Conservation (phyloP, 2,113 vertebrate species). For the Planiliza haematocheilus region DNA sequence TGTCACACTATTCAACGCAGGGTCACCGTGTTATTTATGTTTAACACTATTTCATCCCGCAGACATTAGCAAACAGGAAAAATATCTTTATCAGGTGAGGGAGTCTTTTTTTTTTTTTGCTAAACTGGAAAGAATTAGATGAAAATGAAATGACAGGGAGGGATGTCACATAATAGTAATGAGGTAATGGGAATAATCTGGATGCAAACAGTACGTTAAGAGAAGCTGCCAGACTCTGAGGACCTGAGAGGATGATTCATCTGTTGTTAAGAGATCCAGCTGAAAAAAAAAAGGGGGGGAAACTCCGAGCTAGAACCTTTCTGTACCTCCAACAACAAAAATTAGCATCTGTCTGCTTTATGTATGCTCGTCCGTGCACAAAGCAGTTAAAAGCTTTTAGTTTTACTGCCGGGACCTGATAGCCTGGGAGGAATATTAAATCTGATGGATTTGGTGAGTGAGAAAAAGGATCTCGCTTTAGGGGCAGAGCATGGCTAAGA, state of each 20-base stretch:
- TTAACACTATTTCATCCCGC: constrained; percentile 6
- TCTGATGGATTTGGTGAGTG: constrained; percentile 60
- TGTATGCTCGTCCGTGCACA: constrained; percentile 33
- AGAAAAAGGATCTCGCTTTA: constrained; percentile 48
- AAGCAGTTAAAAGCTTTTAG: constrained; percentile 52
- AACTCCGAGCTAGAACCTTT: constrained; percentile 33
- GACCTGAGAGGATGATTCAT: constrained; percentile 41
- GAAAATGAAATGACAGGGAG: constrained; percentile 22
- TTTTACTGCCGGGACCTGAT: constrained; percentile 60
- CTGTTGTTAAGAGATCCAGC: constrained; percentile 30
- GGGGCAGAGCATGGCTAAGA: constrained; percentile 40
- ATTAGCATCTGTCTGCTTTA: constrained; percentile 26
- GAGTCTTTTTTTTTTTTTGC: constrained; percentile 7
- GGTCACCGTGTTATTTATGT: constrained; percentile 11
- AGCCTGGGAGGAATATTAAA: constrained; percentile 57
- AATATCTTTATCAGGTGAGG: constrained; percentile 10
- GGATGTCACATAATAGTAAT: constrained; percentile 28
- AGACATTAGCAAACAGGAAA: constrained; percentile 20
- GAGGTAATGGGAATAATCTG: constrained; percentile 54
- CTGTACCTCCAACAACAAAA: constrained; percentile 36
- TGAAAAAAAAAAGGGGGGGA: constrained; percentile 32
- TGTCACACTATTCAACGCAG: constrained; percentile 7
- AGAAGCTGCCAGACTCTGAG: constrained; percentile 33
- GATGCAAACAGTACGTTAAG: constrained; percentile 20
- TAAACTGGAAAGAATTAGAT: constrained; percentile 32